Percentiles rank a stretch among this genome's conserved stretches.
Conservation (phyloP, 1,140 invertebrate species). For the Hydropsyche tenuis region DNA sequence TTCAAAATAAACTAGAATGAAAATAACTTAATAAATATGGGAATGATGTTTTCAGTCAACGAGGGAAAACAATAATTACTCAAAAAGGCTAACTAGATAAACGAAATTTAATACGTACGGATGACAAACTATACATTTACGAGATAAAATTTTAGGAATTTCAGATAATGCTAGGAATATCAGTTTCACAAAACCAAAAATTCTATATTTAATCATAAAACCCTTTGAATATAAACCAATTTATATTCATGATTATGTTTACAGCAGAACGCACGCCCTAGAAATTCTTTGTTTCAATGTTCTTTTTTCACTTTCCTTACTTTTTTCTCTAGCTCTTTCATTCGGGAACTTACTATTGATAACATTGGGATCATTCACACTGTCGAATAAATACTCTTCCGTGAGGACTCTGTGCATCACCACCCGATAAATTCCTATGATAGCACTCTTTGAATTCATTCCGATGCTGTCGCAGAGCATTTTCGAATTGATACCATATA, state of each 20-base stretch:
- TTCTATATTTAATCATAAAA: not conserved
- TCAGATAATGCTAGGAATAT: no score
- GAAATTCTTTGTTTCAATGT: constrained; percentile 47
- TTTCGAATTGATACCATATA: constrained; percentile 56
- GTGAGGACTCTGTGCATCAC: constrained; percentile 57
- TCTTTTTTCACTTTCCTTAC: constrained; percentile 38
- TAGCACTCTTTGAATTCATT: constrained; percentile 57
- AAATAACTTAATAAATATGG: constrained; percentile 13
- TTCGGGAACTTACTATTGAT: constrained; percentile 34
- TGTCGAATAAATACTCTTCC: constrained; percentile 49
- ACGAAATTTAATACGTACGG: no score
- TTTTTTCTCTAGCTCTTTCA: constrained; percentile 34
- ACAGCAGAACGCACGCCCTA: constrained; percentile 45
- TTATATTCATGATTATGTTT: constrained; percentile 16
- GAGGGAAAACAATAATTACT: not conserved
- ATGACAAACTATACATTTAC: no score
- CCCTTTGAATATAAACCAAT: not conserved
- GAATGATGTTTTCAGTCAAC: constrained; percentile 34
- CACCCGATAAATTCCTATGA: constrained; percentile 61
- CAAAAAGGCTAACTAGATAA: no score
- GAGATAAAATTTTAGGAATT: no score
- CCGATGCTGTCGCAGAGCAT: constrained; percentile 56
- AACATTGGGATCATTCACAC: constrained; percentile 47
- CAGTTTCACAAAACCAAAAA: not conserved
- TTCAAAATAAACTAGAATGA: no score